Conservation (phyloP, 1,140 invertebrate species). For the Calephelis nemesis region DNA sequence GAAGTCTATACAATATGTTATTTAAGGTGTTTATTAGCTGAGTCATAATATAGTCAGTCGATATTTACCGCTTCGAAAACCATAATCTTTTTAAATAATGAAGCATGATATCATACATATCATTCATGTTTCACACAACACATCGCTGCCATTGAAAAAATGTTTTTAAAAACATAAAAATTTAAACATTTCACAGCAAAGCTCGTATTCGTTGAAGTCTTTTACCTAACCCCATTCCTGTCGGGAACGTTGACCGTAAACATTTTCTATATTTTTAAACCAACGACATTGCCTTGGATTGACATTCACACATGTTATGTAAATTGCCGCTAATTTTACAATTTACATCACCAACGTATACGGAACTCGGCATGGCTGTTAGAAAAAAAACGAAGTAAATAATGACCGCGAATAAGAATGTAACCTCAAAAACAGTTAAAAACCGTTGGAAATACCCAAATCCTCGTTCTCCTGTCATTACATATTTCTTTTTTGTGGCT, state of each 20-base stretch:
- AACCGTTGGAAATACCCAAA: slow-evolving; percentile 55
- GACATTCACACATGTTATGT: slow-evolving; percentile 36
- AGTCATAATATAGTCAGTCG: too few species aligned
- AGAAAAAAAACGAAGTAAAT: slow-evolving; percentile 44
- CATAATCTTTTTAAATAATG: not conserved
- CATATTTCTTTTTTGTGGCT: slow-evolving; percentile 26
- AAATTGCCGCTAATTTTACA: slow-evolving; percentile 53
- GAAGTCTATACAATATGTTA: too few species aligned
- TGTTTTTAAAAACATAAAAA: slow-evolving; percentile 5
- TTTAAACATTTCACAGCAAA: slow-evolving; percentile 16
- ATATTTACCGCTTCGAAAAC: too few species aligned
- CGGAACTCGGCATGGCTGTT: slow-evolving; percentile 36
- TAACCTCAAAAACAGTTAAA: slow-evolving; percentile 48
- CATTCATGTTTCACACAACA: not conserved
- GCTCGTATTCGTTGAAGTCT: slow-evolving; percentile 48
- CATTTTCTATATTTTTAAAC: slow-evolving; percentile 10
- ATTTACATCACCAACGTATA: slow-evolving; percentile 55
- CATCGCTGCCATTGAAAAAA: not conserved
- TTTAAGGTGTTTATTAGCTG: too few species aligned
- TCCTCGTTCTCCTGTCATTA: slow-evolving; percentile 36
- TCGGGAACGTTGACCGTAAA: slow-evolving; percentile 47
- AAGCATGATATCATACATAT: slow-evolving; percentile 2
- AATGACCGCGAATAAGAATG: slow-evolving; percentile 45
- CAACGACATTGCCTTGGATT: slow-evolving; percentile 13
- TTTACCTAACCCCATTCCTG: slow-evolving; percentile 50